These are phyloP conservation scores for Entomobrya multifasciata DNA, from an alignment of 2,888 invertebrate genomes.

Conservation along the genomic window DNA sequence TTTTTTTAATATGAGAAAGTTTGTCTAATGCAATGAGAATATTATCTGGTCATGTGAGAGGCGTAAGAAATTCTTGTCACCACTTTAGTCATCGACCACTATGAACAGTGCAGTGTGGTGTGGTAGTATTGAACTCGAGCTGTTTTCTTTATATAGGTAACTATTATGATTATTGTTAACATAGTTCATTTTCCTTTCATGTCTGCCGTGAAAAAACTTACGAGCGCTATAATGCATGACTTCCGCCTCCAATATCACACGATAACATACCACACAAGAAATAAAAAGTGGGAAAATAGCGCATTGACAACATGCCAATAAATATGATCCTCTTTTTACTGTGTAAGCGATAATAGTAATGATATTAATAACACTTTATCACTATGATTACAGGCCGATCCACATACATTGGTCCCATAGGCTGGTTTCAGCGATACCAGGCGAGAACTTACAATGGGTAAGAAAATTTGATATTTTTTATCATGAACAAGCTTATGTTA, in stretches of 20 bases:
- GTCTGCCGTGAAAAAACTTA: neutral
- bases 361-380: neutral
- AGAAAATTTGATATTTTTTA: slow-evolving; percentile 25
- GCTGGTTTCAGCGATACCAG: slow-evolving; percentile 76
- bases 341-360: neutral
- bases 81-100: slow-evolving; percentile 7
- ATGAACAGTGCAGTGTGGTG: no score
- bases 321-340: slow-evolving; percentile 2
- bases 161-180: neutral
- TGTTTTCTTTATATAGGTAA: neutral
- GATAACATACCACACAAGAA: neutral
- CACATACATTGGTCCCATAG: slow-evolving; percentile 75
- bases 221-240: neutral
- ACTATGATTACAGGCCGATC: slow-evolving; percentile 60
- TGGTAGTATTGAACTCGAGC: neutral
- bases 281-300: slow-evolving; percentile 5
- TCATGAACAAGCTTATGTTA: neutral
- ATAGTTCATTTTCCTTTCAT: neutral
- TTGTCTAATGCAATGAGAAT: neutral
- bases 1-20: slow-evolving; percentile 52
- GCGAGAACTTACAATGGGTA: slow-evolving; percentile 68
- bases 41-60: neutral
- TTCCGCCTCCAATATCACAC: neutral
- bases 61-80: slow-evolving; percentile 10
- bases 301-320: slow-evolving; percentile 67